Base-by-base conservation (phyloP, 2,113 vertebrate species). In the Melanocharis versteri region DNA sequence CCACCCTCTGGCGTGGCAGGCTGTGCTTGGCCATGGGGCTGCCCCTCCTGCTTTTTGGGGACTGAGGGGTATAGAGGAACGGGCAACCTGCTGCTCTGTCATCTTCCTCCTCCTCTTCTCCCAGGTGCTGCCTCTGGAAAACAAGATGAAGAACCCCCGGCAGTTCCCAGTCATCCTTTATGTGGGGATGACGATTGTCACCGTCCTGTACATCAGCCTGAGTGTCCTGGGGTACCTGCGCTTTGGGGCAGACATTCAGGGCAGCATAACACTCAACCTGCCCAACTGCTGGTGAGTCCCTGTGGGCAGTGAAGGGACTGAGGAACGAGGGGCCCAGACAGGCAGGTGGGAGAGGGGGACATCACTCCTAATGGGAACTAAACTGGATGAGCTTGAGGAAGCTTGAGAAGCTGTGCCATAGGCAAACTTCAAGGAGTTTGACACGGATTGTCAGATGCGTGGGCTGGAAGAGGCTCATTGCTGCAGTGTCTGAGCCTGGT, bases 71-170 rank as follows among this genome's bases (percentile, higher is more conserved):
- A 11, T 15, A 69, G 54, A 65, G 44, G 21, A 54, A 35, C 0
- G 0, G n/a, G 6, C 9, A 90, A 40, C 28, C 15, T 82, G 33
- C 44, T 71, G 51, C 58, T 64, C 19, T 81, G 45, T 78, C 40
- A 15, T 80, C 80, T 23, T 47, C 51, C 7, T 85, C 37, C 48
- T 76, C 13, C 39, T 48, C 8, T 84, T 39, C 7, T 80, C 9
- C 21, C 85, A 99, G 99, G 98, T 99, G 35, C 98, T 99, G 30
- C 99, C 99, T 14, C 97, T 99, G 88, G 99, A 99, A 97, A 99
- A 99, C 94, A 99, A 99, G 97, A 99, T 99, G 99, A 99, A 99
- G 97, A 98, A 97, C 28, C 99, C 99, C 1, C 96, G 91, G 83
- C 98, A 97, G 11, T 99, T 99, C 92, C 95, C 97, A 2, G 10